These are phyloP conservation scores for Acronicta psi DNA, from an alignment of 2,888 invertebrate genomes.

Conservation along the genomic window DNA sequence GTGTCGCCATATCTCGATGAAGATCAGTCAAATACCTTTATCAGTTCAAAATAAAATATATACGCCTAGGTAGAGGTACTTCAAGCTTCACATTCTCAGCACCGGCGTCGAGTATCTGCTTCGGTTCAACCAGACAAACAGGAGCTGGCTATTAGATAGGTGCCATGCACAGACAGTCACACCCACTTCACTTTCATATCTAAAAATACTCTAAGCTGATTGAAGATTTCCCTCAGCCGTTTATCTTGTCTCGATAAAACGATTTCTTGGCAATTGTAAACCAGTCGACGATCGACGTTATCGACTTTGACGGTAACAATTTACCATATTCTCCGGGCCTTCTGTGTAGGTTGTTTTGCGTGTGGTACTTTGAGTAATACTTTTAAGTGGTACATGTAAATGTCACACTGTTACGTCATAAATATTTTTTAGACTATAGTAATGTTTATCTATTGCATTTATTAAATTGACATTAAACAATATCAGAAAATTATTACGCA, in stretches of 20 bases:
- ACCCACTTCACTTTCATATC: constrained; percentile 45
- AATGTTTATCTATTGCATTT: too few relatives aligned
- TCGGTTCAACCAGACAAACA: constrained; percentile 37
- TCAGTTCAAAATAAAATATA: neutral
- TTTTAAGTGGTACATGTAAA: too few relatives aligned
- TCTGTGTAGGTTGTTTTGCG: neutral
- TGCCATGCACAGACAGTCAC: constrained; percentile 6
- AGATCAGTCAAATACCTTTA: too few relatives aligned
- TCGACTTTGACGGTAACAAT: neutral
- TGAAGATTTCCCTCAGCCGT: constrained; percentile 23
- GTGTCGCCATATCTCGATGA: too few relatives aligned
- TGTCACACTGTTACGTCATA: too few relatives aligned
- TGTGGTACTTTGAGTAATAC: too few relatives aligned
- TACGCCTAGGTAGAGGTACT: neutral
- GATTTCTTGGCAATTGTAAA: constrained; percentile 26
- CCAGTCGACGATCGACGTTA: constrained; percentile 9
- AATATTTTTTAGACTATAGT: too few relatives aligned
- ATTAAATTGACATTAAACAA: too few relatives aligned
- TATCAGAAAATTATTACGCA: constrained; percentile 11
- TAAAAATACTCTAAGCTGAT: constrained; percentile 31
- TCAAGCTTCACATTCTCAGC: constrained; percentile 8
- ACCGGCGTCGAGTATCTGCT: constrained; percentile 16
- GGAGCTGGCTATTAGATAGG: constrained; percentile 18
- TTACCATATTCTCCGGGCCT: neutral
- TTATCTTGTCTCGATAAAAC: constrained; percentile 17